These are phyloP conservation scores for Eubucco bourcierii DNA, from an alignment of 2,113 vertebrate species.

Conservation along the genomic window DNA sequence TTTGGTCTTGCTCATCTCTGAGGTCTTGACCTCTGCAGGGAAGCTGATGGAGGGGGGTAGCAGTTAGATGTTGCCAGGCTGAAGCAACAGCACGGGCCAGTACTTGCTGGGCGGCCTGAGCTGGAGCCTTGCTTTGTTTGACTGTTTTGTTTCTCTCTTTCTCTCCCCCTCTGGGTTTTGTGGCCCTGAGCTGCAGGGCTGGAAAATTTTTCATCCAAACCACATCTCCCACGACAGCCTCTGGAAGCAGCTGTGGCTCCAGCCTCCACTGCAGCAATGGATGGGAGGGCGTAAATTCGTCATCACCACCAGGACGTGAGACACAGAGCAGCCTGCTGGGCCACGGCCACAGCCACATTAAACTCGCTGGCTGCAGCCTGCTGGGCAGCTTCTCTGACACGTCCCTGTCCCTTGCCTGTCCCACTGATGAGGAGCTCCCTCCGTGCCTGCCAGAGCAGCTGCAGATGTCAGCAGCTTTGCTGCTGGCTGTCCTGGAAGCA, in stretches of 20 bases:
- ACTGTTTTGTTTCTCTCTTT: slow-evolving; percentile 37
- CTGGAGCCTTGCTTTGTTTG: slow-evolving; percentile 49
- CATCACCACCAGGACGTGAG: neutral
- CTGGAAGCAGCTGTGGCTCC: slow-evolving; percentile 35
- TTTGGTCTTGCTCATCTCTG: neutral
- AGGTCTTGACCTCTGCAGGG: neutral
- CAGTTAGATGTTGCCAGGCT: neutral
- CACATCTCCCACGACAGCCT: slow-evolving; percentile 24
- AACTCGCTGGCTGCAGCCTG: neutral
- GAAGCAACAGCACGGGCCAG: neutral
- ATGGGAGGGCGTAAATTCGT: slow-evolving; percentile 41
- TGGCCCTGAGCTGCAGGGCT: slow-evolving; percentile 49
- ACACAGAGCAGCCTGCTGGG: neutral
- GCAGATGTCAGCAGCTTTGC: neutral
- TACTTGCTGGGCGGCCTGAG: neutral
- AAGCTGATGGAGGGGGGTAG: neutral
- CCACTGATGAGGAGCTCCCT: neutral
- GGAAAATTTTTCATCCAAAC: slow-evolving; percentile 61
- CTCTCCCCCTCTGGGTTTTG: slow-evolving; percentile 13
- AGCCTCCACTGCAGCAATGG: neutral
- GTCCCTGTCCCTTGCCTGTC: neutral
- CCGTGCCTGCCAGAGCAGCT: neutral
- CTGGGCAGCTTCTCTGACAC: fast-evolving
- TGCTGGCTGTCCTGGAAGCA: neutral
- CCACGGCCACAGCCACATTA: fast-evolving